Conservation (phyloP, 1,140 invertebrate species). For the Doryteuthis pealeii region DNA sequence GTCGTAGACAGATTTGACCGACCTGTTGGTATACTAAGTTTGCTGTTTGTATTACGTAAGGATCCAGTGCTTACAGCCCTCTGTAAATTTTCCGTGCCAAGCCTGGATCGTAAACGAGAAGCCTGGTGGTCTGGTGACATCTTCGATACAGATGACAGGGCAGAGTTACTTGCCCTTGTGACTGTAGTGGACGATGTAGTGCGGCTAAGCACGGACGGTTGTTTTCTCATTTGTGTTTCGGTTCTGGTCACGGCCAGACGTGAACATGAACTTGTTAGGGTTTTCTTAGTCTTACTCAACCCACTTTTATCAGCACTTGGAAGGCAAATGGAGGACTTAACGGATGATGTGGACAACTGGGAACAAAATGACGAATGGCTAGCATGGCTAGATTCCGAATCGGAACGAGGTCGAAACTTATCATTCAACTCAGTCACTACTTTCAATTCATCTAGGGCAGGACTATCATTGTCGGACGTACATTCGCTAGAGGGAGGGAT, state of each 20-base stretch:
- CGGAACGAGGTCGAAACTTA: background rate
- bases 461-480: background rate
- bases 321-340: background rate
- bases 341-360: background rate
- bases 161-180: background rate
- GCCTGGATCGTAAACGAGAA: background rate
- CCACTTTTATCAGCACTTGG: background rate
- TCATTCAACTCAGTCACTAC: background rate
- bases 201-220: background rate
- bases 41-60: background rate
- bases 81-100: background rate
- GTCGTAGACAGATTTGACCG: background rate
- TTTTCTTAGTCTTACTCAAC: background rate
- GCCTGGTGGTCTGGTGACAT: background rate
- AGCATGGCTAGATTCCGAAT: constrained; percentile 2
- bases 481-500: background rate
- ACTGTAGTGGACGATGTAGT: background rate
- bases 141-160: background rate
- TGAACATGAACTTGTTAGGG: background rate
- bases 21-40: background rate
- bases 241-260: background rate
- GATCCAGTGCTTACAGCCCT: constrained; percentile 1
- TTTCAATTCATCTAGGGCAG: background rate
- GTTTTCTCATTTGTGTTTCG: background rate
- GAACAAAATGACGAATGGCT: constrained; percentile 7